Evolutionary conservation across 2,888 invertebrate species (phyloP).

Genomic region (Cheilosia vernalis): DNA sequence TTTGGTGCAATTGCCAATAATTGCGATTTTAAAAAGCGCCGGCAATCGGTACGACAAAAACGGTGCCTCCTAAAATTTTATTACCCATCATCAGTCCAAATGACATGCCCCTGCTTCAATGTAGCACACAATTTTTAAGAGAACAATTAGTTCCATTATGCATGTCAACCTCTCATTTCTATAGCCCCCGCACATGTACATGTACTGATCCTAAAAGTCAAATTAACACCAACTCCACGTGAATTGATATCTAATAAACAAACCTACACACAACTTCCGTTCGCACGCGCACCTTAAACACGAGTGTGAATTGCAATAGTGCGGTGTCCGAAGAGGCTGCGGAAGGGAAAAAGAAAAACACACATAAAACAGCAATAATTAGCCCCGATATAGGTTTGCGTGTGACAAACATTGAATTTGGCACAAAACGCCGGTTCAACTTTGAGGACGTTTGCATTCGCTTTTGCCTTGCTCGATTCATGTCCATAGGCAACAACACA

Average conservation of each 20-base stretch:
- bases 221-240: slow-evolving; percentile 23
- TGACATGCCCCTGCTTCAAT: not conserved
- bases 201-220: slow-evolving; percentile 10
- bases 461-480: slow-evolving; percentile 25
- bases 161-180: slow-evolving; percentile 9
- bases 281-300: not conserved
- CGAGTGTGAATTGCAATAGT: slow-evolving; percentile 17
- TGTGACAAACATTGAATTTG: slow-evolving; percentile 65
- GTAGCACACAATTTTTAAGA: slow-evolving; percentile 1
- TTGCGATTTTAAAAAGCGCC: too few relatives aligned
- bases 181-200: not conserved
- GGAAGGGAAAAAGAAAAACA: not conserved
- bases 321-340: not conserved
- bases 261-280: slow-evolving; percentile 28
- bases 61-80: too few relatives aligned
- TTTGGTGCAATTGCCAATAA: too few relatives aligned
- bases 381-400: slow-evolving; percentile 64
- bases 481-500: slow-evolving; percentile 29
- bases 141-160: slow-evolving; percentile 11
- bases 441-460: slow-evolving; percentile 7
- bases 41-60: too few relatives aligned
- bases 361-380: slow-evolving; percentile 51
- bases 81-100: too few relatives aligned
- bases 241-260: slow-evolving; percentile 13
- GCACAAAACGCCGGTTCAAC: slow-evolving; percentile 45